phyloP scores from a whole-genome alignment of 2,797 vertebrate species.

The Alcedo atthis region DNA sequence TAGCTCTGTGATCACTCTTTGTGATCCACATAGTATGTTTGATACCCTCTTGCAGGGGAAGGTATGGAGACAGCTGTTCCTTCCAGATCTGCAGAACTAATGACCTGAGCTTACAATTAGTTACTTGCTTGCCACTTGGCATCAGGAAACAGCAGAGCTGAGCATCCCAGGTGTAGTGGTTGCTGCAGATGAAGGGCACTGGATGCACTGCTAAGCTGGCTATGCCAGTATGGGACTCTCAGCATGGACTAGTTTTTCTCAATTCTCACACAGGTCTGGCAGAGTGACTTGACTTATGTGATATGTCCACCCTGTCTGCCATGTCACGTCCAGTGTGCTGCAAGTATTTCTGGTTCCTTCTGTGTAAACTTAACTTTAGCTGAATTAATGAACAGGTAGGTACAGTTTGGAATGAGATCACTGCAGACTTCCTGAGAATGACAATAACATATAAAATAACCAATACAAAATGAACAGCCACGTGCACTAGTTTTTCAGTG shows the following conservation, averaged over 20 bases:
- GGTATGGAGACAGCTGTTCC: neutral
- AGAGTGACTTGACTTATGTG: neutral
- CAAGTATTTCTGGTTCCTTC: neutral
- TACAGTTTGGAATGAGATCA: neutral
- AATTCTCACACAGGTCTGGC: rapidly evolving
- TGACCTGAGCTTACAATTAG: neutral
- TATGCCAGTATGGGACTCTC: neutral
- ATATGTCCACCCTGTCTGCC: neutral
- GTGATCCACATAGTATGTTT: neutral
- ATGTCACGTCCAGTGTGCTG: rapidly evolving
- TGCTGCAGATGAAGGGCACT: neutral
- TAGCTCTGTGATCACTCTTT: neutral
- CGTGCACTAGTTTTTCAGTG: neutral
- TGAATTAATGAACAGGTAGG: neutral
- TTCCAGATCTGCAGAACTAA: neutral
- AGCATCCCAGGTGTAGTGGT: rapidly evolving
- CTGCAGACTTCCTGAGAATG: neutral
- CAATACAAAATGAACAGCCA: neutral
- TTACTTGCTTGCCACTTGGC: neutral
- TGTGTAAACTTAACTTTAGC: neutral
- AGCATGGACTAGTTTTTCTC: neutral
- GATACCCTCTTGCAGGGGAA: rapidly evolving
- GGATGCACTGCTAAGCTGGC: neutral
- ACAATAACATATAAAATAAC: neutral
- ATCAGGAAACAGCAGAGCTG: neutral